Base-by-base conservation (phyloP, 2,797 vertebrate species). In the Sebastes matsubarae region DNA sequence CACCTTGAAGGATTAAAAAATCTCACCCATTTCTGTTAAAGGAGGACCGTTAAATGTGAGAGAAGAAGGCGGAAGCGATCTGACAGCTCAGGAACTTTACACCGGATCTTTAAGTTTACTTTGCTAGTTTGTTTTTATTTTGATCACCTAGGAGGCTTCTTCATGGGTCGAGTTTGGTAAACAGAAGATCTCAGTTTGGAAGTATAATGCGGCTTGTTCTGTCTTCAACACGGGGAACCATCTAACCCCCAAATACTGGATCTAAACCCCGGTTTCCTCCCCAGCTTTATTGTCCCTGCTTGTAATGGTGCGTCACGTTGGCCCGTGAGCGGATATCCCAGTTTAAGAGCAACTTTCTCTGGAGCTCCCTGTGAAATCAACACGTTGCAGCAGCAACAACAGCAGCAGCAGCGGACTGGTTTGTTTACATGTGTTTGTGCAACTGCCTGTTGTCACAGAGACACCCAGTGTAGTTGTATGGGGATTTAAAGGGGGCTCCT, bases 31-130 rank as follows among this genome's bases (percentile, higher is more conserved):
- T 66, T 67, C 1, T 34, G 76, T 22, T 7, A 14, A 18, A 57
- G 2, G 64, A 71, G 72, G 78, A 68, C 68, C 42, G 20, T 25
- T 20, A 30, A 78, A 30, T 29, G 79, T 36, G 63, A 29, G 57
- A 6, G 68, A 82, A 84, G 61, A 78, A 72, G 80, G 83, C 68
- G 63, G 68, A 27, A 72, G 78, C 70, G 29, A 86, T 18, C 72
- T 82, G 85, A 77, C 81, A 78, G 82, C 91, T 89, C 91, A 82
- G 91, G 90, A 93, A 86, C 88, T 86, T 84, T 38, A 38, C 46
- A 42, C 70, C 67, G 91, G 83, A 86, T 87, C 57, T 77, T 73
- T 83, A 61, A 42, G 27, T 85, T 83, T 72, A 74, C 78, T 81
- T 82, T 25, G 60, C 80, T 29, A 75, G 14, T 68, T 75, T 57